Conservation (phyloP, 1,140 invertebrate genomes). For the Solenopsis fugax region DNA sequence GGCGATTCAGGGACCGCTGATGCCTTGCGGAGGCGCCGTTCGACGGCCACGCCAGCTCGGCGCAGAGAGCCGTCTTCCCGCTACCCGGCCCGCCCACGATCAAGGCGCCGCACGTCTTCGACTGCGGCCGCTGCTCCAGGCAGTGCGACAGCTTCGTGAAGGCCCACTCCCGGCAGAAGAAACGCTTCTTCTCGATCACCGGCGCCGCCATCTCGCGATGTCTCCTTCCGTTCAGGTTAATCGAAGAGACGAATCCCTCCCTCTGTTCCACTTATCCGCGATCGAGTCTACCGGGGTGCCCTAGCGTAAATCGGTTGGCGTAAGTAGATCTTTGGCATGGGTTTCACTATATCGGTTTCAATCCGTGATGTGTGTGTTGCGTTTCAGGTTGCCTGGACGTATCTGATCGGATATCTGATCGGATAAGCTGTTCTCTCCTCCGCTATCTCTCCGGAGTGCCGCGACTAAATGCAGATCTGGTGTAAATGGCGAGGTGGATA, state of each 20-base stretch:
- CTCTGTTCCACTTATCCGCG: neutral
- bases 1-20: slow-evolving; percentile 91
- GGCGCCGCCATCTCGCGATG: slow-evolving; percentile 83
- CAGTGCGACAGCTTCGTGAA: slow-evolving; percentile 97
- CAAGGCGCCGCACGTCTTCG: slow-evolving; percentile 93
- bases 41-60: slow-evolving; percentile 92
- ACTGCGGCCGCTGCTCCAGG: slow-evolving; percentile 92
- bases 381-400: slow-evolving; percentile 7
- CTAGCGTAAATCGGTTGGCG: slow-evolving; percentile 30
- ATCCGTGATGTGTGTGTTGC: neutral
- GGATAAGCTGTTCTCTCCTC: slow-evolving; percentile 1
- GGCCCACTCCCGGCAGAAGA: slow-evolving; percentile 96
- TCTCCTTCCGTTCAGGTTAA: neutral
- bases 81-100: slow-evolving; percentile 96
- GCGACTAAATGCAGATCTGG: slow-evolving; percentile 9
- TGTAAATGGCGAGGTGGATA: neutral
- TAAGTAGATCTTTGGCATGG: slow-evolving; percentile 58
- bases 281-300: slow-evolving; percentile 2
- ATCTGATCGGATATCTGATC: slow-evolving; percentile 14
- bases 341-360: slow-evolving; percentile 44
- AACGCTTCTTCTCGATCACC: slow-evolving; percentile 89
- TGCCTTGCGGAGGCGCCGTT: slow-evolving; percentile 89
- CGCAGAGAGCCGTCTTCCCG: slow-evolving; percentile 94
- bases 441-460: neutral
- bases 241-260: neutral